Evolutionary conservation across 2,797 vertebrate genomes (phyloP), one percentile per base, ranked within the genome.

Genomic region (Acomys russatus): DNA sequence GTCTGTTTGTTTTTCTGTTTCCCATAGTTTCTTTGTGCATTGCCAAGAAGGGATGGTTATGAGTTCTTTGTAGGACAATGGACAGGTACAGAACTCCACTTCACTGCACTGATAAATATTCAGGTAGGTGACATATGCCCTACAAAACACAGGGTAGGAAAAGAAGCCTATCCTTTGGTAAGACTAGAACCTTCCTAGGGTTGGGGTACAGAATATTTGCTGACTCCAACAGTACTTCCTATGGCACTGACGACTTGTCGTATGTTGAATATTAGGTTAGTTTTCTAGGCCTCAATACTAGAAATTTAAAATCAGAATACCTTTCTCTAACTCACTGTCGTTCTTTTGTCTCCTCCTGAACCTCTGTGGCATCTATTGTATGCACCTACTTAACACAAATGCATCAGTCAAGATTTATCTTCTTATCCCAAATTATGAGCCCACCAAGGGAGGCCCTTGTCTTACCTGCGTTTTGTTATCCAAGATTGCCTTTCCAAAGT

Each of bases 51-150:
- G 94, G 99, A 99, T 96, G 99, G 99, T 6, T 99, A 99, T 23
- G 99, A 99, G 98, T 99, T 99, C 98, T 99, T 99, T 49, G 97
- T 99, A 94, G 99, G 99, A 88, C 99, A 99, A 84, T 99, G 99
- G 99, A 99, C 99, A 30, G 98, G 98, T 94, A 97, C 98, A 35
- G 98, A 99, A 97, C 98, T 99, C n/a, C 99, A 99, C 97, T 99
- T 99, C 98, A 99, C 99, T 94, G 99, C 99, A 44, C 99, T 99
- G 92, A 99, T 99, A 97, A 99, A 99, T 38, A 96, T 99, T 97
- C 99, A 99, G 99, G 99, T 99, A 98, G 94, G 98, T 97, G 78
- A 38, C n/a, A 20, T 92, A 18, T 93, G 64, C 14, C 64, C 74
- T 91, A 66, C 15, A 51, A 61, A 90, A n/a, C 63, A 85, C 30